Evolutionary conservation across 2,113 vertebrate genomes (phyloP).

Genomic region (Galeopterus variegatus): DNA sequence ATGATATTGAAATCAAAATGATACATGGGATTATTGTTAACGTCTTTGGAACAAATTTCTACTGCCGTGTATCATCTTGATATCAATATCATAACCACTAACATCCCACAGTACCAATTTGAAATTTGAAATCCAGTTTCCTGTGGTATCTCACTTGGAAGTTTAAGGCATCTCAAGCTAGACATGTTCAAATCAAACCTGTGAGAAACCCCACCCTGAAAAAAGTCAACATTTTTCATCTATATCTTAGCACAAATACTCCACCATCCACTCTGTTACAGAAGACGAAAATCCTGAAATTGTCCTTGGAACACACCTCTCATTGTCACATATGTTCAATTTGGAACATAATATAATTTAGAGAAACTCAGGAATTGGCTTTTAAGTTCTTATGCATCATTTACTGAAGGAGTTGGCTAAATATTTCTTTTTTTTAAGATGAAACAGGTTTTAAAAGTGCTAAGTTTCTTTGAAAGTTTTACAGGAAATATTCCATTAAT

Average conservation of each 20-base stretch:
- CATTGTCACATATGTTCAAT: neutral
- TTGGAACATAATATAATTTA: no score
- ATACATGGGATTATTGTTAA: no score
- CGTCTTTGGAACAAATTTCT: neutral
- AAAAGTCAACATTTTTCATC: neutral
- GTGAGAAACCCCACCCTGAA: neutral
- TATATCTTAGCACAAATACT: neutral
- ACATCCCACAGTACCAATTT: neutral
- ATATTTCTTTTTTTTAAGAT: no score
- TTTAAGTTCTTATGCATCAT: no score
- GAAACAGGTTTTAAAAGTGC: no score
- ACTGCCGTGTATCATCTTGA: no score
- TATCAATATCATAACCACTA: neutral
- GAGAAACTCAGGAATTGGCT: no score
- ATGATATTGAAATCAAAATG: neutral
- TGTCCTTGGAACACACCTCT: neutral
- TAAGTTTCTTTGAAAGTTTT: no score
- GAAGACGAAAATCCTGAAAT: neutral
- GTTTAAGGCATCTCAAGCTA: neutral
- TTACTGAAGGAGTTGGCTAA: no score
- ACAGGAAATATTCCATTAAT: no score
- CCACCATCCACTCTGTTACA: neutral
- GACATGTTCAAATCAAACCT: neutral
- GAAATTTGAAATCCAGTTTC: neutral
- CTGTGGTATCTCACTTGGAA: neutral